Evolutionary conservation across 2,888 invertebrate species (phyloP), one percentile per base, ranked within the genome.

Genomic region (Thymelicus acteon): DNA sequence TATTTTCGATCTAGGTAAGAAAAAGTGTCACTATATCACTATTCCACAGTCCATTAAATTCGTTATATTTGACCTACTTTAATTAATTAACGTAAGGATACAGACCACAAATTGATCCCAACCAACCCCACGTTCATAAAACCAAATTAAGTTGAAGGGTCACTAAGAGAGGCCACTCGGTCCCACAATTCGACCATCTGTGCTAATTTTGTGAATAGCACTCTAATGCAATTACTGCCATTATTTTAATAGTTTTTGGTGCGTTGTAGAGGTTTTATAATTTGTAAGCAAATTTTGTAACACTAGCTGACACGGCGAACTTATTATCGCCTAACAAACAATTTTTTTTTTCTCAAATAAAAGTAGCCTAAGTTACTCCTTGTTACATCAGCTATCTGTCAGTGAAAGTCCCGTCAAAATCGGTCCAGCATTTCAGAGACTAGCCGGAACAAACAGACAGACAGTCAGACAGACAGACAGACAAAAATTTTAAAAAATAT

Each of bases 161-260:
- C 61, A 66, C 24, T 13, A 15, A 54, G 52, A 62, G 62, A 24
- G 52, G 61, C 15, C 48, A 24, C 10, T 61, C 54, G 40, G 10
- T 44, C 24, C 64, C 70, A 63, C 52, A 61, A 24, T 58, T 71
- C 39, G 54, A 62, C 67, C 74, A 75, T 72, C 73, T 73, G 72
- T 65, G 71, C 73, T 73, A 75, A 72, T 73, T 73, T 66, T 72
- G 48, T 61, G 72, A 72, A 66, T 70, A 64, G 73, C 65, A 71
- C 61, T 72, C 39, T 67, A 61, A 67, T 67, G 52, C 52, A 67
- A 67, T 67, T 61, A 48, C 10, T 39, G 49, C 10, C 31, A 39
- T 67, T 49, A 31, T n/a, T n/a, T 15, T 58, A 47, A n/a, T 12
- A 49, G 4, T 15, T 52, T n/a, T 19, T 52, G 8, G 15, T 52